Conservation (phyloP, 2,113 vertebrate species). For the Onychostruthus taczanowskii region DNA sequence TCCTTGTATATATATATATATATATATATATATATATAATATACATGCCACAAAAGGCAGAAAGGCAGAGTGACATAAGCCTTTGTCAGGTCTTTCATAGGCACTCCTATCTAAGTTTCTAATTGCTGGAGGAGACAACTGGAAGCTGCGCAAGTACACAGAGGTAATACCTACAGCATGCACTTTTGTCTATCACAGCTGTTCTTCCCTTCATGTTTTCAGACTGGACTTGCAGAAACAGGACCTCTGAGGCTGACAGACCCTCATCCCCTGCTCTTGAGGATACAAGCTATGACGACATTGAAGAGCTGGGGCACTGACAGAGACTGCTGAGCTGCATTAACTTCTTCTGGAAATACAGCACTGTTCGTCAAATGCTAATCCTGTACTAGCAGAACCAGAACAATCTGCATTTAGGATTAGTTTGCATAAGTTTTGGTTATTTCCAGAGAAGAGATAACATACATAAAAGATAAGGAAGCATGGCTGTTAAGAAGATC, state of each 20-base stretch:
- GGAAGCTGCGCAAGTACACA: neutral
- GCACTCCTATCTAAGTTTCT: neutral
- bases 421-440: neutral
- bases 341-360: neutral
- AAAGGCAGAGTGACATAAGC: neutral
- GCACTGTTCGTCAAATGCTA: neutral
- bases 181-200: neutral
- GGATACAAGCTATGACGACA: neutral
- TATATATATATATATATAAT: neutral
- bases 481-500: neutral
- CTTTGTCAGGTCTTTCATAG: neutral
- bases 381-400: neutral
- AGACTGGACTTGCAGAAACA: neutral
- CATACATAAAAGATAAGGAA: neutral
- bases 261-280: neutral
- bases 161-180: rapidly evolving
- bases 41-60: neutral
- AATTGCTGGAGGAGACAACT: neutral
- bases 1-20: neutral
- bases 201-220: neutral
- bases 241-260: neutral
- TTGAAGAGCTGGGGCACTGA: neutral
- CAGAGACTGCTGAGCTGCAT: neutral
- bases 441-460: neutral
- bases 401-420: neutral